phyloP scores from a whole-genome alignment of 1,140 invertebrate species.

The Hetaerina americana region DNA sequence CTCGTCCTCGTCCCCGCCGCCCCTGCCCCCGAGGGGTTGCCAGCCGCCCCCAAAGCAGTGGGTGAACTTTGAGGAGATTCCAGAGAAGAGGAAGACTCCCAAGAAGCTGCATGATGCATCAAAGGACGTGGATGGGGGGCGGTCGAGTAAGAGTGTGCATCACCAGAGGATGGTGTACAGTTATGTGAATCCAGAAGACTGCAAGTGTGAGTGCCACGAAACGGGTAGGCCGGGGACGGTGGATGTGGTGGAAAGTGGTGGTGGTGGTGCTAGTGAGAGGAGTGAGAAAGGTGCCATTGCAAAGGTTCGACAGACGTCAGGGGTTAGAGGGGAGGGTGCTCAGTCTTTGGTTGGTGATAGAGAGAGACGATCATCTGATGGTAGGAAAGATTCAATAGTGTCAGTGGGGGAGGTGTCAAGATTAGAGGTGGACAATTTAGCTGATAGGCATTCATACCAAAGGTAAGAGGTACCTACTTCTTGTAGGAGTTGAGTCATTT shows the following conservation, averaged over 20 bases:
- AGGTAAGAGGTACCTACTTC: no score
- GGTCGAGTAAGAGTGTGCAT: conserved; percentile 25
- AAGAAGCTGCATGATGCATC: conserved; percentile 46
- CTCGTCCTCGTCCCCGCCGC: conserved; percentile 9
- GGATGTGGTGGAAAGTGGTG: background rate
- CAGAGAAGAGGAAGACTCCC: conserved; percentile 59
- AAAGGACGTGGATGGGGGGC: background rate
- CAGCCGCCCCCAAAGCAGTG: conserved; percentile 40
- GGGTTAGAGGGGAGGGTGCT: background rate
- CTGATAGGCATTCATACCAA: conserved; percentile 7
- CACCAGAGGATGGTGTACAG: conserved; percentile 34
- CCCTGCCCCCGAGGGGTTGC: conserved; percentile 24
- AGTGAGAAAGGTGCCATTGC: conserved; percentile 21
- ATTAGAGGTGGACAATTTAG: conserved; percentile 4
- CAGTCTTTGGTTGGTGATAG: background rate
- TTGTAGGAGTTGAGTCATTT: no score
- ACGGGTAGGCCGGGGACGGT: conserved; percentile 16
- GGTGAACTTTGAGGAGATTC: conserved; percentile 77
- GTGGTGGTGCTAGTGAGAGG: background rate
- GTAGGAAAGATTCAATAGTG: background rate
- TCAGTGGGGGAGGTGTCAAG: background rate
- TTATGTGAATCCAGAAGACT: conserved; percentile 71
- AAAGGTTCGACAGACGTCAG: conserved; percentile 16
- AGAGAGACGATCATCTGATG: background rate
- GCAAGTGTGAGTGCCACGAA: conserved; percentile 70